Conservation (phyloP, 2,888 invertebrate species). For the Cosmorhoe ocellata region DNA sequence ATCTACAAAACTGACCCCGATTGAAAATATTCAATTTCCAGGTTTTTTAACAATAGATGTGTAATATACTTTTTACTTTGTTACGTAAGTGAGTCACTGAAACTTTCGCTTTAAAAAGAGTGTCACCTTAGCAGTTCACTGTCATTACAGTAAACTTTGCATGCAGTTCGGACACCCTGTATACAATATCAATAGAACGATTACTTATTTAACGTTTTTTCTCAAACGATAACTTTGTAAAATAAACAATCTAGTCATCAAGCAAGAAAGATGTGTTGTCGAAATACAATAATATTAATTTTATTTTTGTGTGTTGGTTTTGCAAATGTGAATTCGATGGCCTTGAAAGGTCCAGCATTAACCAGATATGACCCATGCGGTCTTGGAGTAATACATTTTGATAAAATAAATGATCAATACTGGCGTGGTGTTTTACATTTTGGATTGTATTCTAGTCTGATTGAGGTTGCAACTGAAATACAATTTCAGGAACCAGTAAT, state of each 20-base stretch:
- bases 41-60: slow-evolving; percentile 26
- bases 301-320: slow-evolving; percentile 26
- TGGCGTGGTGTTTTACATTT: slow-evolving; percentile 64
- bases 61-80: slow-evolving; percentile 38
- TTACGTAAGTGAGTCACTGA: slow-evolving; percentile 54
- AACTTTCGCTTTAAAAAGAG: slow-evolving; percentile 57
- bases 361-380: slow-evolving; percentile 70
- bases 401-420: slow-evolving; percentile 48
- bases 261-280: slow-evolving; percentile 16
- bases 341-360: slow-evolving; percentile 57
- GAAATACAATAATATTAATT: slow-evolving; percentile 2
- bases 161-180: slow-evolving; percentile 45
- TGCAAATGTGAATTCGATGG: slow-evolving; percentile 50
- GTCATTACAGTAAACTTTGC: slow-evolving; percentile 27
- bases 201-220: slow-evolving; percentile 1
- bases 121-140: slow-evolving; percentile 11
- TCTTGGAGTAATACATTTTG: slow-evolving; percentile 64
- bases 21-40: slow-evolving; percentile 25
- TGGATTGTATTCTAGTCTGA: slow-evolving; percentile 50
- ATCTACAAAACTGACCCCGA: slow-evolving; percentile 51
- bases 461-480: slow-evolving; percentile 51
- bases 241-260: slow-evolving; percentile 1
- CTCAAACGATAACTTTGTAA: not conserved
- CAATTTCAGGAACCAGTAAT: slow-evolving; percentile 53
- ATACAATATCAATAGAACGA: slow-evolving; percentile 24